Percentiles rank a stretch among this genome's conserved stretches.
Conservation (phyloP, 2,797 vertebrate species). For the Vultur gryphus region DNA sequence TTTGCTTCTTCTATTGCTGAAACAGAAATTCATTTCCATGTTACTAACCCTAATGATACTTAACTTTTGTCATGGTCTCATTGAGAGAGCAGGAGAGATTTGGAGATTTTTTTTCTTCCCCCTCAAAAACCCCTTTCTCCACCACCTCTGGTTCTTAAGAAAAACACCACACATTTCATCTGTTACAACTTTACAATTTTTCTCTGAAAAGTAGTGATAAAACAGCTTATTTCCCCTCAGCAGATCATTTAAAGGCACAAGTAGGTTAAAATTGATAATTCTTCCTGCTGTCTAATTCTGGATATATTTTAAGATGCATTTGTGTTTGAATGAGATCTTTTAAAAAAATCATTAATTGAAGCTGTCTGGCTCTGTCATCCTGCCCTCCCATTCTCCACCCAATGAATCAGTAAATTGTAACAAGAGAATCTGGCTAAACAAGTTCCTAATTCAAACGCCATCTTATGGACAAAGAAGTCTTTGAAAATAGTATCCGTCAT, state of each 20-base stretch:
- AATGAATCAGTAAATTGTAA: conserved; percentile 76
- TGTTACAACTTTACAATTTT: neutral
- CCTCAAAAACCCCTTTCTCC: neutral
- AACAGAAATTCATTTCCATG: neutral
- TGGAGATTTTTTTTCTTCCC: neutral
- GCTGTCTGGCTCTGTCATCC: conserved; percentile 55
- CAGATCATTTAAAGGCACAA: neutral
- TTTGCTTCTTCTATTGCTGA: neutral
- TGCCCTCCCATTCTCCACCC: conserved; percentile 55
- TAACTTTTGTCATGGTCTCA: neutral
- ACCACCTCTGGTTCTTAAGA: neutral
- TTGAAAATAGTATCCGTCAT: conserved; percentile 72
- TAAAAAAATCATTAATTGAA: conserved; percentile 54
- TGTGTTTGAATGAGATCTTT: conserved; percentile 54
- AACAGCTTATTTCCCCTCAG: neutral
- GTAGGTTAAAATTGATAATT: neutral
- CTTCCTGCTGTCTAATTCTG: neutral
- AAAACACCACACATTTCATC: neutral
- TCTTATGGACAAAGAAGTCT: conserved; percentile 77
- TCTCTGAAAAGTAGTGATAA: neutral
- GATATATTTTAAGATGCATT: conserved; percentile 19
- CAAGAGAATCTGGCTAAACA: conserved; percentile 77
- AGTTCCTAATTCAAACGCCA: conserved; percentile 76
- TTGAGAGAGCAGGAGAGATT: neutral
- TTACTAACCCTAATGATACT: neutral